Conservation (phyloP, 2,113 vertebrate species). For the Larimichthys crocea region DNA sequence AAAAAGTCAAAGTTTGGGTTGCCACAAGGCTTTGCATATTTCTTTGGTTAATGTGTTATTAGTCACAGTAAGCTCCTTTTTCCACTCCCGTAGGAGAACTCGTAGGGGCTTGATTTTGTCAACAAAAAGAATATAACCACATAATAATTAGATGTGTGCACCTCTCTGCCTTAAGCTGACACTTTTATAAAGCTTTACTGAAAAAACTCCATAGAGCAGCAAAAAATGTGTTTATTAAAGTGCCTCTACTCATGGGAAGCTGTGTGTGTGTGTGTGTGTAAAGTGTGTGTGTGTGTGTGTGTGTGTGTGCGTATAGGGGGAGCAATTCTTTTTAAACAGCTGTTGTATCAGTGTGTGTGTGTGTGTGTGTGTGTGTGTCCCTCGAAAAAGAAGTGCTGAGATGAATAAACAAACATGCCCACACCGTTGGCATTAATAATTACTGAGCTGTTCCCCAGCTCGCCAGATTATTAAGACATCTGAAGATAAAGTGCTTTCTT, state of each 20-base stretch:
- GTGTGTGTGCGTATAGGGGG: not conserved
- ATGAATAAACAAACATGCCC: constrained; percentile 55
- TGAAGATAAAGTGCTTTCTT: constrained; percentile 34
- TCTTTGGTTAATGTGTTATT: constrained; percentile 54
- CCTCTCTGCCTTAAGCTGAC: constrained; percentile 55
- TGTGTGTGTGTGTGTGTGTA: constrained; percentile 32
- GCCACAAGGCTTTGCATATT: constrained; percentile 57
- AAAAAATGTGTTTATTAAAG: constrained; percentile 71
- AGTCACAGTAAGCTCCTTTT: constrained; percentile 56
- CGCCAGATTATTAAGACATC: constrained; percentile 53
- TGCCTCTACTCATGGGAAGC: constrained; percentile 43
- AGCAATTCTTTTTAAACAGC: constrained; percentile 35
- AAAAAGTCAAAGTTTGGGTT: constrained; percentile 36
- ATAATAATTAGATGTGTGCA: constrained; percentile 56
- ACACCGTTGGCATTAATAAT: constrained; percentile 57
- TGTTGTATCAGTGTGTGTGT: constrained; percentile 27
- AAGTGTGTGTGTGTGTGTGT: constrained; percentile 12
- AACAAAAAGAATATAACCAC: constrained; percentile 60
- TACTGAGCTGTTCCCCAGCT: constrained; percentile 31
- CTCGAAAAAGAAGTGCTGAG: constrained; percentile 39
- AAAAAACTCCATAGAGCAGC: constrained; percentile 45
- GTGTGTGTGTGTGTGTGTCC: constrained; percentile 19
- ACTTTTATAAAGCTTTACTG: constrained; percentile 59
- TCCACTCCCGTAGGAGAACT: constrained; percentile 33
- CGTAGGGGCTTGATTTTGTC: constrained; percentile 43